These are phyloP conservation scores for Cyanoderma ruficeps DNA, from an alignment of 2,113 vertebrate genomes.

Conservation along the genomic window DNA sequence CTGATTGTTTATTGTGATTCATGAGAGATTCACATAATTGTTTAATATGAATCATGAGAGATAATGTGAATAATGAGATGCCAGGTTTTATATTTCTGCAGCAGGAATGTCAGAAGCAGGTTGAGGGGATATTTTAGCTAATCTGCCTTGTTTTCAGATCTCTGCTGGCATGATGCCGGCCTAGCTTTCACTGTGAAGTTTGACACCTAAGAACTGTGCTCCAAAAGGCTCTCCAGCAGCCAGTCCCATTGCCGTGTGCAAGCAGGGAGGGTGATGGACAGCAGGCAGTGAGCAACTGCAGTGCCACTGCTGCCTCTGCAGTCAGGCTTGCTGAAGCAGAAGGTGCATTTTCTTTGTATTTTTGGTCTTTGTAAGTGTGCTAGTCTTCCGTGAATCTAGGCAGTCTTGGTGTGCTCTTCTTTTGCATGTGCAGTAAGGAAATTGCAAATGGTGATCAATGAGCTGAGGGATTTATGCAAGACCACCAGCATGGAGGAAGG, in stretches of 20 bases:
- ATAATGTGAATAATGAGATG: background rate
- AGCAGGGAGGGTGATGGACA: background rate
- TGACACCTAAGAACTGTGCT: background rate
- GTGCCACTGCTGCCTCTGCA: background rate
- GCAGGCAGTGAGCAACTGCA: background rate
- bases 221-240: background rate
- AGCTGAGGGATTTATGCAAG: background rate
- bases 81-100: background rate
- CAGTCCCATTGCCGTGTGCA: background rate
- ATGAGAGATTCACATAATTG: background rate
- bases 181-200: background rate
- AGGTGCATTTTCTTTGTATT: fast-evolving
- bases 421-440: background rate
- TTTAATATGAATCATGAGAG: background rate
- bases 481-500: background rate
- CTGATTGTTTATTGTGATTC: background rate
- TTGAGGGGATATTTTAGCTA: background rate
- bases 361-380: background rate
- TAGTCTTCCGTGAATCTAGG: background rate
- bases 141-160: background rate
- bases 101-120: background rate
- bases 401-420: background rate
- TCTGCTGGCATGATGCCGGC: background rate
- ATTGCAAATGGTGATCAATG: background rate
- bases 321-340: background rate